Evolutionary conservation across 2,113 vertebrate species (phyloP).

Genomic region (Pyrgilauda ruficollis): DNA sequence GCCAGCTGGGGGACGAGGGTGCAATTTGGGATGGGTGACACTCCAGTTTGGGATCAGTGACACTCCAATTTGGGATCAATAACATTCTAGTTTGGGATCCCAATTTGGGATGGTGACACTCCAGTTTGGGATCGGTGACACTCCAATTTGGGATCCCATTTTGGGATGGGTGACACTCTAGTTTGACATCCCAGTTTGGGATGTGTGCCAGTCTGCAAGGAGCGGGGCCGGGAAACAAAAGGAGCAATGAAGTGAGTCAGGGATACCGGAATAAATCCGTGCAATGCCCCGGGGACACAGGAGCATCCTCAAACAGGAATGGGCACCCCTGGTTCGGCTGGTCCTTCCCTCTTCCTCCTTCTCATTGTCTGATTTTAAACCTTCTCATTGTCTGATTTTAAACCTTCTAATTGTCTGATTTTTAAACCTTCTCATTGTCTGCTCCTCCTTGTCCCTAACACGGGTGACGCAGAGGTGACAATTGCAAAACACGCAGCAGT

Average conservation of each 20-base stretch:
- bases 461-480: background rate
- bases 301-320: background rate
- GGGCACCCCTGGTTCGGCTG: background rate
- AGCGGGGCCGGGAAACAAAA: background rate
- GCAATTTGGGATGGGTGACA: background rate
- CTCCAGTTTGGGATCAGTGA: background rate
- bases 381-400: background rate
- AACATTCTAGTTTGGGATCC: background rate
- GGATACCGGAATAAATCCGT: background rate
- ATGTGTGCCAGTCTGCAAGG: background rate
- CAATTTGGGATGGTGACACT: background rate
- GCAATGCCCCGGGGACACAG: rapidly evolving
- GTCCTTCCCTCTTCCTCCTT: background rate
- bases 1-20: background rate
- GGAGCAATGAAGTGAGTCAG: background rate
- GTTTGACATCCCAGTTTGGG: background rate
- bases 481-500: rapidly evolving
- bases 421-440: background rate
- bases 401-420: background rate
- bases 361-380: background rate
- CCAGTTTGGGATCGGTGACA: too few species aligned
- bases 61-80: too few species aligned
- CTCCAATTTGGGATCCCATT: too few species aligned
- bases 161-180: too few species aligned
- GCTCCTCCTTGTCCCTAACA: rapidly evolving